Evolutionary conservation across 1,140 invertebrate genomes (phyloP), one percentile per base, ranked within the genome.

Genomic region (Cydia amplana): DNA sequence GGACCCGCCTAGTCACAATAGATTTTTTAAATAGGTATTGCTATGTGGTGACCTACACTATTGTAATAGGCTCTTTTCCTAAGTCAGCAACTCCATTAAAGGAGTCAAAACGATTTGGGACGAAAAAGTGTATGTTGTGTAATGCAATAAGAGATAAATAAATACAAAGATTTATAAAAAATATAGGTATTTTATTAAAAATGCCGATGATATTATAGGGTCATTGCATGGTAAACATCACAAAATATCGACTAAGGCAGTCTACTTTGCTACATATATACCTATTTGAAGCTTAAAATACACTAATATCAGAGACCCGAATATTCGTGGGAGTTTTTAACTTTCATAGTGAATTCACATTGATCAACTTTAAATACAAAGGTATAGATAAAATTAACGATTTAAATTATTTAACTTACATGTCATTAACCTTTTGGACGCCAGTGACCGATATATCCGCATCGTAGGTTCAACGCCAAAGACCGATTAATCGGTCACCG

Each of bases 161-260:
- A 76, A 46, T 4, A 79, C 51, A 73, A 36, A 10, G 5, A 73
- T 70, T 73, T 72, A 79, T 72, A 78, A 77, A 81, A 64, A 82
- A 81, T 78, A 82, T 75, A 79, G 70, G 73, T 82, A 76, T 49
- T 79, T 79, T 79, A 82, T 82, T 82, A 72, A 77, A 82, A 77
- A 77, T 74, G 76, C 20, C 72, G 76, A 75, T 77, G 76, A 67
- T 78, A 82, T 80, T 78, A 79, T 76, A 74, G 76, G 73, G 73
- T 77, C 64, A 74, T 73, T 77, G 49, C 72, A 74, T 77, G 73
- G 72, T 74, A 70, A 77, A 77, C 72, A 74, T 74, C 64, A 77
- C 64, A 74, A 77, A 73, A 67, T 67, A 67, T 67, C 64, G 28
- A 67, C 64, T 67, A 67, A 67, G 64, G 64, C 25, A 67, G 64